phyloP scores from a whole-genome alignment of 1,140 invertebrate species.

The Lucilia sericata region DNA sequence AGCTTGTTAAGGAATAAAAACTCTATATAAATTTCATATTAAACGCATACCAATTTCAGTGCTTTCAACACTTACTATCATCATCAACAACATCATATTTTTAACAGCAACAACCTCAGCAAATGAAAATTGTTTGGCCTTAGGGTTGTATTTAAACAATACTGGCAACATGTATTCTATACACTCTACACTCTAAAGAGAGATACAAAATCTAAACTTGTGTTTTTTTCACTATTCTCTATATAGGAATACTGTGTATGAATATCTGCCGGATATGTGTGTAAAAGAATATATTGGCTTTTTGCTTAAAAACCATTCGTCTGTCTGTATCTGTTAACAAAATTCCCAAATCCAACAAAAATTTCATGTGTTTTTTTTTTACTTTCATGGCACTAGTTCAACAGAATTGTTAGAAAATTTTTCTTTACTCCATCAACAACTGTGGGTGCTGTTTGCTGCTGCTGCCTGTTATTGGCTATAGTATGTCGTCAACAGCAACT shows the following conservation, averaged over 20 bases:
- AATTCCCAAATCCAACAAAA: background rate
- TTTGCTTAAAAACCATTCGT: background rate
- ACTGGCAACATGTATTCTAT: background rate
- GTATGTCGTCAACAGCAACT: conserved; percentile 33
- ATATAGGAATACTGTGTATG: background rate
- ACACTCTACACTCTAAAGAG: background rate
- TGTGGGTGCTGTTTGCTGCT: conserved; percentile 25
- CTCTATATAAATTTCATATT: conserved; percentile 22
- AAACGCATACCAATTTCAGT: background rate
- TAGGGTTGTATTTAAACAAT: conserved; percentile 31
- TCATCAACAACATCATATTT: conserved; percentile 8
- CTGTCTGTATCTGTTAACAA: conserved; percentile 27
- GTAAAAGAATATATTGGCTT: background rate
- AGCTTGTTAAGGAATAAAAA: conserved; percentile 9
- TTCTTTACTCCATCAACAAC: conserved; percentile 24
- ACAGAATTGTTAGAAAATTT: conserved; percentile 25
- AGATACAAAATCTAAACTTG: no score
- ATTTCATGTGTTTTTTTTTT: background rate
- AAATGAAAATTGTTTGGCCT: conserved; percentile 8
- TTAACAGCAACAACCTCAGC: conserved; percentile 9
- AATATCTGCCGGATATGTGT: conserved; percentile 29
- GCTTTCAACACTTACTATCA: conserved; percentile 16
- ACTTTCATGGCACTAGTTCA: conserved; percentile 28
- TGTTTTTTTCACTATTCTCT: background rate
- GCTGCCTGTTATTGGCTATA: conserved; percentile 37